Percentiles rank a stretch among this genome's conserved stretches.
phyloP scores from a whole-genome alignment of 2,888 invertebrate genomes.

The Falcaria lacertinaria region DNA sequence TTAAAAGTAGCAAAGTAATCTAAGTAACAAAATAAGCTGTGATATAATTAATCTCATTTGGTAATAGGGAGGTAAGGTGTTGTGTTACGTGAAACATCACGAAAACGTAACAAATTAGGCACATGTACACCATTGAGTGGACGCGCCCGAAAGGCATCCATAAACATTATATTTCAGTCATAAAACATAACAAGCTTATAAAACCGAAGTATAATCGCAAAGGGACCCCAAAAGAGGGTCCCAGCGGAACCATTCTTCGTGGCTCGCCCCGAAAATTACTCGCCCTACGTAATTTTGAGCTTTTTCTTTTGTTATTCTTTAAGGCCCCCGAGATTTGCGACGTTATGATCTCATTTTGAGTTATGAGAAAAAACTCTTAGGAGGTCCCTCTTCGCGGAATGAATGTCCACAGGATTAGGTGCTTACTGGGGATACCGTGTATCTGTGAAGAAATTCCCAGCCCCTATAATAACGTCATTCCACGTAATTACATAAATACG shows the following conservation, averaged over 20 bases:
- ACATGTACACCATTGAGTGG: conserved; percentile 31
- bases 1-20: too few species aligned
- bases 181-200: conserved; percentile 78
- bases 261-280: conserved; percentile 75
- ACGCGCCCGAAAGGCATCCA: conserved; percentile 45
- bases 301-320: conserved; percentile 76
- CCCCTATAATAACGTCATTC: conserved; percentile 1
- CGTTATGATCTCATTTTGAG: conserved; percentile 78
- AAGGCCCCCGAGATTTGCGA: conserved; percentile 69
- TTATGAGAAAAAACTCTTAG: conserved; percentile 75
- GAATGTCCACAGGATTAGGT: conserved; percentile 70
- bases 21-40: too few species aligned
- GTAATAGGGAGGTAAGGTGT: too few species aligned
- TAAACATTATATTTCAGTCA: conserved; percentile 61
- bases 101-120: conserved; percentile 38
- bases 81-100: conserved; percentile 29
- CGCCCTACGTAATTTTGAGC: conserved; percentile 72
- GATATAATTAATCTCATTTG: too few species aligned
- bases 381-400: conserved; percentile 58
- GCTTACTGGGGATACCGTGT: conserved; percentile 45
- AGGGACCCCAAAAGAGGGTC: conserved; percentile 56
- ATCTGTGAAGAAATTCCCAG: conserved; percentile 24
- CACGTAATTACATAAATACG: not conserved
- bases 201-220: conserved; percentile 72
- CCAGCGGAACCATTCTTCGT: conserved; percentile 63